phyloP scores from a whole-genome alignment of 1,140 invertebrate species.

The Drosophila pseudoobscura region DNA sequence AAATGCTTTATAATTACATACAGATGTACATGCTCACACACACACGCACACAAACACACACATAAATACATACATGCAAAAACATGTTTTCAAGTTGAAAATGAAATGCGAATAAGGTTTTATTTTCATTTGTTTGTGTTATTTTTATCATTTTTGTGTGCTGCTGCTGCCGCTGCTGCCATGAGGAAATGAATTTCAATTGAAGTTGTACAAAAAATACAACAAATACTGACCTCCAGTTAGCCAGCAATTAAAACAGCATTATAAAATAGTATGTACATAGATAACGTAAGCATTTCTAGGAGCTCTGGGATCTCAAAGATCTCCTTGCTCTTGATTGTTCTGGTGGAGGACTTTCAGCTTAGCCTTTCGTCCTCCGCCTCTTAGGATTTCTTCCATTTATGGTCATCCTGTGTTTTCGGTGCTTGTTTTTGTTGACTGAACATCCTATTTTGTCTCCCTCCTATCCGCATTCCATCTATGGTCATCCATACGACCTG shows the following conservation, averaged over 20 bases:
- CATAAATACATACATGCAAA: constrained; percentile 19
- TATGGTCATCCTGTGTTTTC: neutral
- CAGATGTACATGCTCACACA: neutral
- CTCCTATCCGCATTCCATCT: no score
- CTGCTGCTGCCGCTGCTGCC: constrained; percentile 16
- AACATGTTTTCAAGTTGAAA: constrained; percentile 31
- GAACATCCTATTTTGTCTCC: no score
- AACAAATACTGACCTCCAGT: constrained; percentile 56
- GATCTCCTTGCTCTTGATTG: neutral
- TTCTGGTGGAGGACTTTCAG: no score
- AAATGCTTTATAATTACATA: constrained; percentile 68
- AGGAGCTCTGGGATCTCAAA: no score
- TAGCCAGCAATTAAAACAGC: constrained; percentile 39
- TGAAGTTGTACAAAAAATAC: constrained; percentile 44
- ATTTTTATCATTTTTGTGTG: constrained; percentile 18
- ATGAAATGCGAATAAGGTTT: constrained; percentile 52
- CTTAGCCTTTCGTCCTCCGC: no score
- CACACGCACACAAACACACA: constrained; percentile 9
- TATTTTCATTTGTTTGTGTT: constrained; percentile 12
- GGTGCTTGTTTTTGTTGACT: no score
- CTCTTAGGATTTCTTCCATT: no score
- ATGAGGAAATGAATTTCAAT: constrained; percentile 75
- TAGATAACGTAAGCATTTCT: neutral
- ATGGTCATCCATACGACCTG: no score
- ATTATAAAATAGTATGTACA: constrained; percentile 14